A percentile compares a stretch with the other conserved stretches of the same genome.
Conservation (phyloP, 2,113 vertebrate species). For the Carettochelys insculpta region DNA sequence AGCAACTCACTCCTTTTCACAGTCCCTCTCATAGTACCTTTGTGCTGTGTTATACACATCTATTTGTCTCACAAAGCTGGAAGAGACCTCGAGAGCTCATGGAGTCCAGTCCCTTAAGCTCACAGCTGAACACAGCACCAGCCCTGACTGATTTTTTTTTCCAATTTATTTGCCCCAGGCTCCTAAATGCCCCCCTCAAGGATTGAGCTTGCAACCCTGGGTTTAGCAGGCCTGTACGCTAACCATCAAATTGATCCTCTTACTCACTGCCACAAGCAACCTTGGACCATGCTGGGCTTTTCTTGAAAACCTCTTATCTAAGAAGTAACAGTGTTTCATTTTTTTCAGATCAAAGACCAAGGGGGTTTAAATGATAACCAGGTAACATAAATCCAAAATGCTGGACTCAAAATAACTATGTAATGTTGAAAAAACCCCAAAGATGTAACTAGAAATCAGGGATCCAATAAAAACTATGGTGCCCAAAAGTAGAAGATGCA, state of each 20-base stretch:
- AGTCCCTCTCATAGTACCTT: background rate
- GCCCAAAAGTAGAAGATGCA: background rate
- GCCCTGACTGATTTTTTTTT: no score
- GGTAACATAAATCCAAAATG: background rate
- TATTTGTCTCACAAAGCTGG: no score
- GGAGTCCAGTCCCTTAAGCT: no score
- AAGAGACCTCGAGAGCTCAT: no score
- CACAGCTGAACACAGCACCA: no score
- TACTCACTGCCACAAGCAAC: background rate
- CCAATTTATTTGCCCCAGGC: no score
- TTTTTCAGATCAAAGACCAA: background rate
- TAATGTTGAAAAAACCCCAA: background rate
- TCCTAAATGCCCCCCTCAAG: no score
- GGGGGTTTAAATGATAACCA: background rate
- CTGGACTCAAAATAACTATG: background rate
- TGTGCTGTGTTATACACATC: background rate
- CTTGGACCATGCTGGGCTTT: background rate
- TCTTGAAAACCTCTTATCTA: background rate
- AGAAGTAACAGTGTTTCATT: background rate
- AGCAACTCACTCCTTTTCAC: constrained; percentile 3
- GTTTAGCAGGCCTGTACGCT: no score
- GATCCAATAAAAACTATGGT: background rate
- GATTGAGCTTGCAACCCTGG: no score
- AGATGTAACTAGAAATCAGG: background rate
- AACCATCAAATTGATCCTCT: no score